A percentile compares a stretch with the other conserved stretches of the same genome.
Evolutionary conservation across 2,797 vertebrate species (phyloP).

Genomic region (Lepilemur ruficaudatus): DNA sequence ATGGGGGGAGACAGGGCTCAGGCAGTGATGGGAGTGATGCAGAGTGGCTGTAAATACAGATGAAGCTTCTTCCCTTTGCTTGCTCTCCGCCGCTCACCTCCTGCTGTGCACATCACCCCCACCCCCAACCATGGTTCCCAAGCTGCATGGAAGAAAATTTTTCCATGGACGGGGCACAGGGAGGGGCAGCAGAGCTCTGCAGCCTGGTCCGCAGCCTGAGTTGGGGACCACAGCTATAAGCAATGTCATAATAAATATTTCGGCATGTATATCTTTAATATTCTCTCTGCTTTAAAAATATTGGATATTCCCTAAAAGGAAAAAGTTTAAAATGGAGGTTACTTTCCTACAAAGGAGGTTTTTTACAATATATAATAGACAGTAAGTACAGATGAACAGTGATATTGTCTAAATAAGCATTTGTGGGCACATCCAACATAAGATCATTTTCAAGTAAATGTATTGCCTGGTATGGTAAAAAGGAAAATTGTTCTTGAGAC

Average conservation of each 20-base stretch:
- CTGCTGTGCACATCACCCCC: too few species aligned
- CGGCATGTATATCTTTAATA: background rate
- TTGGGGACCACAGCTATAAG: background rate
- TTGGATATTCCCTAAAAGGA: background rate
- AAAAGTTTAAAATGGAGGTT: background rate
- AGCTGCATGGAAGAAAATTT: too few species aligned
- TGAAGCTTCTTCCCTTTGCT: too few species aligned
- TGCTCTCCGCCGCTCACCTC: too few species aligned
- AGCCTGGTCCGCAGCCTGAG: too few species aligned
- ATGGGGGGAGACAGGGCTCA: too few species aligned
- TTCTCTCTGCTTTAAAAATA: background rate
- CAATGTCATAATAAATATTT: background rate
- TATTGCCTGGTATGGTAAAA: background rate
- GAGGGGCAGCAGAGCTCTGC: too few species aligned
- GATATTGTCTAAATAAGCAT: background rate
- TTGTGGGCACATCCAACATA: background rate
- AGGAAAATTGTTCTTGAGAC: background rate
- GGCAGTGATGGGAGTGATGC: too few species aligned
- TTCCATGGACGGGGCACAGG: too few species aligned
- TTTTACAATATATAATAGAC: background rate
- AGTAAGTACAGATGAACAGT: background rate
- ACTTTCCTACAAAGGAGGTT: background rate
- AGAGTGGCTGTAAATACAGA: too few species aligned
- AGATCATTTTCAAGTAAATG: background rate
- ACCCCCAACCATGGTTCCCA: too few species aligned